Base-by-base conservation (phyloP, 2,797 vertebrate species). In the Okamejei kenojei region DNA sequence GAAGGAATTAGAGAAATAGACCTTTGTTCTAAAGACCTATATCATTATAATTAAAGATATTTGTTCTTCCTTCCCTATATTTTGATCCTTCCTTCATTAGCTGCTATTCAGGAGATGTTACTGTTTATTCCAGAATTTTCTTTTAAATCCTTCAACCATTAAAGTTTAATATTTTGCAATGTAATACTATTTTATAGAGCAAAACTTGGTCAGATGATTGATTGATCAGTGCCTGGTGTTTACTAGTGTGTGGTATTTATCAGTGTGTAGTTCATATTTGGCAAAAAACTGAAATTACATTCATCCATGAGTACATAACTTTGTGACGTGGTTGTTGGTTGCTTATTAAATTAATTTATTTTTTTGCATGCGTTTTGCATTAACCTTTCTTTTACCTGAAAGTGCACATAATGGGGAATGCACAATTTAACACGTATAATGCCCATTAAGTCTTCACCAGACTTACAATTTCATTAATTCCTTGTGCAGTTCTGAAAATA, bases 1-100 rank as follows among this genome's bases (percentile, higher is more conserved):
- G 90, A 92, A 92, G 90, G 45, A 54, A 71, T 74, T 92, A 92
- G 54, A 90, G 65, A 90, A 90, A 90, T 32, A 91, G 68, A 92
- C 90, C 90, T 38, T 74, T 35, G 73, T 74, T 73, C 29, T 29
- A 92, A 45, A 92, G 38, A 71, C 38, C 21, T 76, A 74, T 61
- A 54, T 92, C 6, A 26, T 45, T 92, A 45, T 26, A 35, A 19
- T 90, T 73, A 71, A 74, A 26, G 17, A 45, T 35, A 73, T 71
- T 73, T 26, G 7, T 92, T 76, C 71, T 73, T 23, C 68, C 23
- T 29, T 74, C 23, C 26, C 13, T 76, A 11, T 23, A 74, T n/a
- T 92, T 92, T 74, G 68, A 38, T 74, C 38, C 71, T 32, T 45
- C 26, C 61, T 58, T 26, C 81, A 45, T n/a, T 4, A 92, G 71